Evolutionary conservation across 37 sponge, comb jelly and placozoan species (phyloP), one percentile per base, ranked within the genome.

Genomic region (Agelas oroides): DNA sequence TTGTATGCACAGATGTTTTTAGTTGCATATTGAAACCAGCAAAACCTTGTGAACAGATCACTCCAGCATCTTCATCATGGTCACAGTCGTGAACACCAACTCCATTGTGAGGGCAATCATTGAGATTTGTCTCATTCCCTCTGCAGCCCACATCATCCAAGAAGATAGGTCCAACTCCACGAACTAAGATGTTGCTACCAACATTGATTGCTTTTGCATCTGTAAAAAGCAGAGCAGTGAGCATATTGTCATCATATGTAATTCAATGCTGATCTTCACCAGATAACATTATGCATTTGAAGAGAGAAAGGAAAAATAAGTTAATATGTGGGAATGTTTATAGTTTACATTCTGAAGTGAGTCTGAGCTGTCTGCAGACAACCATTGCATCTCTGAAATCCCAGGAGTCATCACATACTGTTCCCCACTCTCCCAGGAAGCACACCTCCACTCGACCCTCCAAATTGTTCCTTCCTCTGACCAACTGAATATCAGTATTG

Each of bases 391-490:
- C 72, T 32, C 23, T 36, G 18, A 32, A 28, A 30, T 31, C 39
- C 75, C 75, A 84, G 55, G 11, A 35, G 68, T 75, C 85, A 37
- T 84, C 85, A 75, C 76, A 75, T 3, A 74, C 85, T 52, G 75
- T 25, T 37, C 85, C 85, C 75, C 85, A 74, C 21, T 6, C 16
- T 16, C 64, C 85, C 36, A 61, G 65, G 52, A 65, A 37, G n/a
- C 77, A 73, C n/a, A 82, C 32, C 41, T 82, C 83, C 37, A 82
- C 71, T 23, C 52, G 35, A 20, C 83, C 83, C 70, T 35, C 52
- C 58, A 20, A 24, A 2, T 21, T 36, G 12, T 17, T 56, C 31
- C 23, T 56, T 1, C 83, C 83, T 13, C 41, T 60, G 12, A 56
- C 61, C 61, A 82, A 52, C 12, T 73, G 72, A 34, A 82, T 40